Percentiles rank a stretch among this genome's conserved stretches.
Evolutionary conservation across 2,113 vertebrate genomes (phyloP).

Genomic region (Cygnus buccinator): DNA sequence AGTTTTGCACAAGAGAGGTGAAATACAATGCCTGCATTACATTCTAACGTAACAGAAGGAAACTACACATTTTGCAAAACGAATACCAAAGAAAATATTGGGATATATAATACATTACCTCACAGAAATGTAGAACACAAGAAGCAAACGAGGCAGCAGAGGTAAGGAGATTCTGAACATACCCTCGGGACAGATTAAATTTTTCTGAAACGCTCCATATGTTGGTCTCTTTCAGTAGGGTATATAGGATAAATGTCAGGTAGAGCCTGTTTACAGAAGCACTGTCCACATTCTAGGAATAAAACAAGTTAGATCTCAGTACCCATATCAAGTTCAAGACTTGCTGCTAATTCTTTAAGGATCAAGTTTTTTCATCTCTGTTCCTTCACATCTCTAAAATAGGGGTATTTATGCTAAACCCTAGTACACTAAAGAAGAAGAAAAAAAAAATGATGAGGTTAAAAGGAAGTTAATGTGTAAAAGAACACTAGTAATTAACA

Average conservation of each 20-base stretch:
- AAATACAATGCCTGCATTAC: neutral
- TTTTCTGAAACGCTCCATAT: conserved; percentile 89
- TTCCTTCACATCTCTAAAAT: neutral
- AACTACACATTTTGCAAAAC: neutral
- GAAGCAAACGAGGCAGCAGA: conserved; percentile 90
- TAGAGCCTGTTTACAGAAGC: conserved; percentile 84
- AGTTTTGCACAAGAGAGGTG: neutral
- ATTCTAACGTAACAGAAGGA: neutral
- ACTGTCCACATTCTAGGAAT: conserved; percentile 80
- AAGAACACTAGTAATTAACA: neutral
- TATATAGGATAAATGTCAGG: conserved; percentile 87
- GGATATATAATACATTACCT: conserved; percentile 77
- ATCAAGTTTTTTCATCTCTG: neutral
- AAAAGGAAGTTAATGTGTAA: neutral
- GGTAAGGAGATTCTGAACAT: conserved; percentile 87
- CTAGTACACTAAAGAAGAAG: neutral
- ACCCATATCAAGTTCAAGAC: neutral
- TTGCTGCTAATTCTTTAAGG: neutral
- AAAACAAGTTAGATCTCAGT: conserved; percentile 24
- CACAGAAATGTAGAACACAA: conserved; percentile 91
- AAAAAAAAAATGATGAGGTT: neutral
- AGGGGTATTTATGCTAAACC: neutral
- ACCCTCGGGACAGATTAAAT: conserved; percentile 90
- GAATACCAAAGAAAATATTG: neutral
- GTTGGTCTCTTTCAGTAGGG: conserved; percentile 87